phyloP scores from a whole-genome alignment of 2,113 vertebrate genomes.

The Pterocles orientalis region DNA sequence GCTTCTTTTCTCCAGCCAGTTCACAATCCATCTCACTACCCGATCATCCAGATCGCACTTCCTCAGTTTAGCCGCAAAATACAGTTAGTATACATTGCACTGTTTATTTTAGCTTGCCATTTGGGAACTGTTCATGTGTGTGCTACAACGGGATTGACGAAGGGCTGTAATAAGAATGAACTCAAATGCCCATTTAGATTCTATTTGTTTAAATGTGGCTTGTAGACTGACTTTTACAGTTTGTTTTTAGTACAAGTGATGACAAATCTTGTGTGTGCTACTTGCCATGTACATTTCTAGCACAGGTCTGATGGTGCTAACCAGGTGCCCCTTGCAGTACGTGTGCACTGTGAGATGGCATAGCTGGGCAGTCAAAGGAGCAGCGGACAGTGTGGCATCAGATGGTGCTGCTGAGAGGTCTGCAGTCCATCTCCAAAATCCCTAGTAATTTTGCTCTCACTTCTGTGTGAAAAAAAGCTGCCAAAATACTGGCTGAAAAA shows the following conservation, averaged over 20 bases:
- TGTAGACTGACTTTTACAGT: background rate
- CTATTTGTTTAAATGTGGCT: background rate
- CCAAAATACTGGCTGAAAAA: background rate
- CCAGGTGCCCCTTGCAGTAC: background rate
- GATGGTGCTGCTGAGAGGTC: background rate
- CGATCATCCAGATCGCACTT: too few species aligned
- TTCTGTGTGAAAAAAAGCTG: background rate
- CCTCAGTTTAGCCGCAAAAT: too few species aligned
- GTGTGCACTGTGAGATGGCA: background rate
- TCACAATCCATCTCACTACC: too few species aligned
- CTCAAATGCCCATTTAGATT: background rate
- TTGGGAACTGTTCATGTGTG: background rate
- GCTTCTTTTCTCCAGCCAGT: too few species aligned
- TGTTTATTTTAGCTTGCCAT: background rate
- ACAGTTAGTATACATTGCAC: too few species aligned
- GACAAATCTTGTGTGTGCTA: background rate
- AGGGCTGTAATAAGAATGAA: background rate
- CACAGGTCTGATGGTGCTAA: rapidly evolving
- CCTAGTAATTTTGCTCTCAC: background rate
- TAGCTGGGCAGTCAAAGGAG: background rate
- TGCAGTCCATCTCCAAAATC: background rate
- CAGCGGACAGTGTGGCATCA: background rate
- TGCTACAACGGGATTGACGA: background rate
- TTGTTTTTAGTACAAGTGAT: background rate
- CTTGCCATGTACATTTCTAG: background rate